Conservation (phyloP, 2,888 invertebrate genomes). For the Acleris holmiana region DNA sequence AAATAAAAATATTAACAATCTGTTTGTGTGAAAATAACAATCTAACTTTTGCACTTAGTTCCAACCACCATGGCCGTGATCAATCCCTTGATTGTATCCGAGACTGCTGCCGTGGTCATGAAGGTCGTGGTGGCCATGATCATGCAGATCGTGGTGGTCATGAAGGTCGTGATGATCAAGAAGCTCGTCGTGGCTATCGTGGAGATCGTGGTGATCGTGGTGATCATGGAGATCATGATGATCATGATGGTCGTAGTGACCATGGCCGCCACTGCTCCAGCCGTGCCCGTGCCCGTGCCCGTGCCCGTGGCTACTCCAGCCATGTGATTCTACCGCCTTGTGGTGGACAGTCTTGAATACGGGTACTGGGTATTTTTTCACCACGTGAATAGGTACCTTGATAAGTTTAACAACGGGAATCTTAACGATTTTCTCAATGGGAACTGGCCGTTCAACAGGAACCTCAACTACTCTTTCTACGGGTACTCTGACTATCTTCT, state of each 20-base stretch:
- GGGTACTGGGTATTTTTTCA: constrained; percentile 74
- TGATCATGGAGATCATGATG: constrained; percentile 40
- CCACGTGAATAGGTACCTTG: constrained; percentile 72
- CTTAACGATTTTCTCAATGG: constrained; percentile 78
- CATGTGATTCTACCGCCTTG: constrained; percentile 50
- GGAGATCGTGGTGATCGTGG: constrained; percentile 21
- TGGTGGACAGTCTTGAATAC: constrained; percentile 77
- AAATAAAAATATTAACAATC: constrained; percentile 7
- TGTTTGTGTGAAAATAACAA: constrained; percentile 39
- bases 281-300: constrained; percentile 37
- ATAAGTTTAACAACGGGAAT: constrained; percentile 82
- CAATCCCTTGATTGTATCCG: constrained; percentile 19
- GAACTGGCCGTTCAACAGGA: constrained; percentile 82
- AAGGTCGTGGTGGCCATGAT: constrained; percentile 42
- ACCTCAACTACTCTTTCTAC: constrained; percentile 83
- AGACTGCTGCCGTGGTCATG: constrained; percentile 44
- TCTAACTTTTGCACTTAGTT: constrained; percentile 27
- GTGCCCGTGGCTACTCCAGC: constrained; percentile 50
- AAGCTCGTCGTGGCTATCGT: constrained; percentile 20
- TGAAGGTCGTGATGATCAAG: constrained; percentile 14
- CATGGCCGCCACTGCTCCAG: constrained; percentile 4
- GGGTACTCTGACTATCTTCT: constrained; percentile 84
- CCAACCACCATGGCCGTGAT: constrained; percentile 43
- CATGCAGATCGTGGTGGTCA: constrained; percentile 33
- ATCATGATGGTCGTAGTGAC: constrained; percentile 35